A percentile compares a stretch with the other conserved stretches of the same genome.
Conservation (phyloP, 2,797 vertebrate genomes). For the Myiotriccus ornatus region DNA sequence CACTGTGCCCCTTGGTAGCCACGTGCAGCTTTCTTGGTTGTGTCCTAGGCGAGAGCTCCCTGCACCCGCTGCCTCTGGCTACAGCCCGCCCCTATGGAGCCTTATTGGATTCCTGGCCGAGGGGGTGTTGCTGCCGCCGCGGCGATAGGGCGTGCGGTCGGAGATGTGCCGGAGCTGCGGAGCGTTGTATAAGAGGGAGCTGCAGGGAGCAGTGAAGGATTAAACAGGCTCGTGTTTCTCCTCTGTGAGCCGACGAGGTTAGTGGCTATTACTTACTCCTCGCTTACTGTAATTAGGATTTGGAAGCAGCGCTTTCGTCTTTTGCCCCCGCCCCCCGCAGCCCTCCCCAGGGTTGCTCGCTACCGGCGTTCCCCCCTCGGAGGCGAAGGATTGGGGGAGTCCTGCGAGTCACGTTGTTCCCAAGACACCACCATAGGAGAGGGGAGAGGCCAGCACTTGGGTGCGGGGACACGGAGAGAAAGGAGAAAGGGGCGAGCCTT, state of each 20-base stretch:
- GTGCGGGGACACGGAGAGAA: no score
- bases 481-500: background rate
- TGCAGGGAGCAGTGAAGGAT: background rate
- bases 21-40: rapidly evolving
- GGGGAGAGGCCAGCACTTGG: background rate
- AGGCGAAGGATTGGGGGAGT: background rate
- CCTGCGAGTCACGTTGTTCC: background rate
- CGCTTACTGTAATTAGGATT: background rate
- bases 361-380: background rate
- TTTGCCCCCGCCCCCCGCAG: background rate
- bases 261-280: slow-evolving; percentile 1
- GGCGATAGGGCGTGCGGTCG: background rate
- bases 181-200: background rate
- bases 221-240: background rate
- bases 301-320: background rate
- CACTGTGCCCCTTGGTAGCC: no score
- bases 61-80: background rate
- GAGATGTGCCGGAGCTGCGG: background rate
- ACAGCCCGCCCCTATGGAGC: slow-evolving; percentile 32
- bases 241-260: slow-evolving; percentile 31
- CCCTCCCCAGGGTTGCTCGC: background rate
- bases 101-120: background rate
- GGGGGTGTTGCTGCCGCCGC: slow-evolving; percentile 21
- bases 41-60: rapidly evolving
- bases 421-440: rapidly evolving